These are phyloP conservation scores for Perca flavescens DNA, from an alignment of 2,113 vertebrate genomes.

Conservation along the genomic window DNA sequence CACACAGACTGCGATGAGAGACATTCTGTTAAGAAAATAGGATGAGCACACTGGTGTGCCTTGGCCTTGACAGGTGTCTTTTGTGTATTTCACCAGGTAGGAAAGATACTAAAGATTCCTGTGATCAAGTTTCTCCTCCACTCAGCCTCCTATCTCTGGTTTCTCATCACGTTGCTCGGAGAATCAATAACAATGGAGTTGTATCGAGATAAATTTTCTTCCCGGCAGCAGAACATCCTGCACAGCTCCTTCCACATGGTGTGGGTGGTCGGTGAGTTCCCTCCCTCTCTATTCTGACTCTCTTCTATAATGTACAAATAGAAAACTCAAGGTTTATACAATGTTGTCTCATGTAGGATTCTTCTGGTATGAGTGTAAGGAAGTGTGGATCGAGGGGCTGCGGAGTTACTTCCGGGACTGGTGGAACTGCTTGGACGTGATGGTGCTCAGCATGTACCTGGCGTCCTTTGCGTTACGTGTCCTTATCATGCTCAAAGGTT, in stretches of 20 bases:
- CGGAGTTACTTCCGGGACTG: constrained; percentile 90
- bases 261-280: constrained; percentile 91
- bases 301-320: not conserved
- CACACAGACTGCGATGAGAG: not conserved
- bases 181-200: constrained; percentile 91
- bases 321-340: not conserved
- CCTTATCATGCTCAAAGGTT: constrained; percentile 86
- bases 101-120: constrained; percentile 87
- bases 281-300: not conserved
- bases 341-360: constrained; percentile 82
- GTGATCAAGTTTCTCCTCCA: constrained; percentile 93
- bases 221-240: constrained; percentile 87
- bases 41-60: not conserved
- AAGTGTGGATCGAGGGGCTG: constrained; percentile 93
- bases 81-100: constrained; percentile 76
- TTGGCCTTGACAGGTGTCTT: not conserved
- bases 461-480: constrained; percentile 88
- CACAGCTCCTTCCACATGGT: constrained; percentile 93
- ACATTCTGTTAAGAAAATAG: not conserved
- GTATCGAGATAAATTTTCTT: constrained; percentile 82
- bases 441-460: constrained; percentile 93
- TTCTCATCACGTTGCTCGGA: constrained; percentile 89
- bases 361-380: constrained; percentile 94
- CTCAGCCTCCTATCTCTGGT: constrained; percentile 93
- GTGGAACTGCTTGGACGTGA: constrained; percentile 93